Conservation (phyloP, 1,140 invertebrate genomes). For the Listronotus bonariensis region DNA sequence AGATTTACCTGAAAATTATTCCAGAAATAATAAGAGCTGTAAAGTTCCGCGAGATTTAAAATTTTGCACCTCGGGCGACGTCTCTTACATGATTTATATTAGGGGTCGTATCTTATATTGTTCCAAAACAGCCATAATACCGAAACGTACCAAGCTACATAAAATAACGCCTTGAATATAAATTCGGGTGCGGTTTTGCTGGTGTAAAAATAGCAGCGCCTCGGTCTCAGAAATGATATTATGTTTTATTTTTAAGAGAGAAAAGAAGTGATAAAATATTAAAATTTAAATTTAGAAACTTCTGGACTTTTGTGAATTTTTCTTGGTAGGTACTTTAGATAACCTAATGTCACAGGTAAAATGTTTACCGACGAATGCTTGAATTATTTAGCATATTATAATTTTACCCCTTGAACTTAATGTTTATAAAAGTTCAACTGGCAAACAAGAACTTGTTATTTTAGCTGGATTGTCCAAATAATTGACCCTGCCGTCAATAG, state of each 20-base stretch:
- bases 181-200: constrained; percentile 16
- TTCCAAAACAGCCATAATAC: constrained; percentile 33
- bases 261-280: constrained; percentile 26
- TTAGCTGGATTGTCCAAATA: too few species aligned
- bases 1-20: constrained; percentile 24
- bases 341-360: too few species aligned
- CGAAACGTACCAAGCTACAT: constrained; percentile 26
- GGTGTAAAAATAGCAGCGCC: constrained; percentile 22
- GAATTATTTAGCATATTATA: too few species aligned
- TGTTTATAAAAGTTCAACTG: too few species aligned
- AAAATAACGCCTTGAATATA: constrained; percentile 30
- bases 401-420: too few species aligned
- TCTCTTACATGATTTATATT: constrained; percentile 30
- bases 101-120: constrained; percentile 26
- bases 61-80: constrained; percentile 29
- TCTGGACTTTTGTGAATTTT: too few species aligned
- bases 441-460: too few species aligned
- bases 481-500: too few species aligned
- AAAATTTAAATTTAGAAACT: background rate
- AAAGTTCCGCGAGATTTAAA: constrained; percentile 29
- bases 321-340: too few species aligned
- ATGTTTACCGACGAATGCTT: too few species aligned
- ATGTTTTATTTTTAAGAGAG: constrained; percentile 27
- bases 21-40: constrained; percentile 20
- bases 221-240: constrained; percentile 18